Conservation (phyloP, 2,797 vertebrate genomes). For the Poecile montanus region DNA sequence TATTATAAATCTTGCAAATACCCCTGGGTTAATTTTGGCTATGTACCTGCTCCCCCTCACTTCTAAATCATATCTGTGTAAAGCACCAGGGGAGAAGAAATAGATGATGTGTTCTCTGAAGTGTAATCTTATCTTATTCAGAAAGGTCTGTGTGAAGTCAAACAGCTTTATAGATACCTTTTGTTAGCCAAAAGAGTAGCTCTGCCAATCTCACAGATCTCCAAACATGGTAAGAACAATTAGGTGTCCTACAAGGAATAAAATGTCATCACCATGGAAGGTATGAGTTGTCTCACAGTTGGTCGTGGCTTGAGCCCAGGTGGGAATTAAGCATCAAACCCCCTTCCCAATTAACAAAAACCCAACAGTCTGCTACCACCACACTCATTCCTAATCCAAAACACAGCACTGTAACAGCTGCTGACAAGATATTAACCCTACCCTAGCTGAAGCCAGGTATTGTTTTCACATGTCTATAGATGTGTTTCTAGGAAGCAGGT, state of each 20-base stretch:
- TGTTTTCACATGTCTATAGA: background rate
- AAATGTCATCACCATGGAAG: background rate
- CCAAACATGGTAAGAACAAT: background rate
- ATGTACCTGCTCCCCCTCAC: background rate
- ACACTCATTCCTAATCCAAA: background rate
- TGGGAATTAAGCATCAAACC: background rate
- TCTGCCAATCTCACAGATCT: background rate
- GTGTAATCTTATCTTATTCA: background rate
- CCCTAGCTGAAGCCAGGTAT: background rate
- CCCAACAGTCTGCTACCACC: background rate
- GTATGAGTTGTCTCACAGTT: background rate
- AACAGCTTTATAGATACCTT: background rate
- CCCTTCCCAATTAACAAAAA: background rate
- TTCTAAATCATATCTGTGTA: background rate
- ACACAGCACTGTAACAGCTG: background rate
- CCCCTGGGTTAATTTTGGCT: background rate
- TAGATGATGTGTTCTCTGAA: background rate
- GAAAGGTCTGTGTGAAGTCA: background rate
- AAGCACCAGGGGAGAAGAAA: background rate
- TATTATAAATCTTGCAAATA: background rate
- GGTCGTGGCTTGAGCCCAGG: rapidly evolving
- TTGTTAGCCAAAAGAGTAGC: background rate
- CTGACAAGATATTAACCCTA: background rate
- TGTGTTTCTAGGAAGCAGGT: background rate
- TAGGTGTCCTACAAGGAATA: background rate